These are phyloP conservation scores for Chirona hameri DNA, from an alignment of 2,888 invertebrate species.

Conservation along the genomic window DNA sequence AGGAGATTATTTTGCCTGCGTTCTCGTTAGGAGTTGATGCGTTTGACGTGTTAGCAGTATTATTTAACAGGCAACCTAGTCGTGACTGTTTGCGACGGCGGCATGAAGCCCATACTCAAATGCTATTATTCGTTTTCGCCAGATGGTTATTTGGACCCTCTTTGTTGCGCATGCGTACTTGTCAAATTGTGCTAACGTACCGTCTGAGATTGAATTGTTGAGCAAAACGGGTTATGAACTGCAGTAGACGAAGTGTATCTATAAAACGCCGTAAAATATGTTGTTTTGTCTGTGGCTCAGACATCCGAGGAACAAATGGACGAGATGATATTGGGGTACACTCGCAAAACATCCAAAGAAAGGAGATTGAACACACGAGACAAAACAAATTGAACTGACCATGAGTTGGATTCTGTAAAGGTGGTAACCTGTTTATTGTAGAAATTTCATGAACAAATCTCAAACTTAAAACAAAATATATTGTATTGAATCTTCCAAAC, in stretches of 20 bases:
- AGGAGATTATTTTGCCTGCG: background rate
- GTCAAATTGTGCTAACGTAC: constrained; percentile 1
- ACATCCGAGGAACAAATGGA: no score
- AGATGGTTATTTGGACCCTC: constrained; percentile 2
- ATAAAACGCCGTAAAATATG: constrained; percentile 23
- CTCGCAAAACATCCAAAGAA: no score
- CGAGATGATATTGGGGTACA: no score
- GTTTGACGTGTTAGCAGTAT: constrained; percentile 23
- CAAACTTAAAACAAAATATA: no score
- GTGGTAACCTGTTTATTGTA: no score
- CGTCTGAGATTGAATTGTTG: constrained; percentile 13
- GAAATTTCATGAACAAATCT: no score
- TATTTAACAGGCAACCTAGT: constrained; percentile 29
- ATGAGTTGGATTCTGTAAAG: no score
- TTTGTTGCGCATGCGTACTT: constrained; percentile 10
- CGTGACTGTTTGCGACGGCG: background rate
- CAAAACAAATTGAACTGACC: no score
- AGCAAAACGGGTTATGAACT: constrained; percentile 29
- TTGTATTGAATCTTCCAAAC: no score
- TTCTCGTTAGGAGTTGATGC: background rate
- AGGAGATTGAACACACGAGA: no score
- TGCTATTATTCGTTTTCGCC: constrained; percentile 2
- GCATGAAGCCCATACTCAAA: background rate
- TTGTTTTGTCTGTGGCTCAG: background rate
- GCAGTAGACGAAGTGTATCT: constrained; percentile 25